These are phyloP conservation scores for Vidua macroura DNA, from an alignment of 2,113 vertebrate genomes.

Conservation along the genomic window DNA sequence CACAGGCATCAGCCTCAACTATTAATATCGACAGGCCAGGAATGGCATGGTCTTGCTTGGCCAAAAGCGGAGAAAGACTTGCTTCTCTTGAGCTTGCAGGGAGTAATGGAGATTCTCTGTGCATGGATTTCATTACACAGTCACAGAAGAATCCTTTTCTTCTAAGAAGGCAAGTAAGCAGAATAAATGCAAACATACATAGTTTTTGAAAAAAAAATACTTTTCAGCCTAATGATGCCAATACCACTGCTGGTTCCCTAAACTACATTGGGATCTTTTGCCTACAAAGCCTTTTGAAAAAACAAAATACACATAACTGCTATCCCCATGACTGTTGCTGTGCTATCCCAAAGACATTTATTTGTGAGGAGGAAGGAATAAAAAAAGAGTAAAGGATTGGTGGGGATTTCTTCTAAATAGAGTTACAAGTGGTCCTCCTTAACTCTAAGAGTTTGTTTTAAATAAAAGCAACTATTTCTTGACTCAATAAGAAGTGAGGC, in stretches of 20 bases:
- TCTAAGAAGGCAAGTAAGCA: neutral
- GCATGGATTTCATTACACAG: neutral
- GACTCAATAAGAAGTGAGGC: neutral
- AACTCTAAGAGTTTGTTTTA: neutral
- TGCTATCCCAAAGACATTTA: neutral
- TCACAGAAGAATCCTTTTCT: neutral
- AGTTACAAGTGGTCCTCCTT: neutral
- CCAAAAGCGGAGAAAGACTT: neutral
- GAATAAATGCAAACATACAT: neutral
- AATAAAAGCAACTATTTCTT: neutral
- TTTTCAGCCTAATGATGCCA: neutral
- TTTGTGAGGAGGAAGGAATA: neutral
- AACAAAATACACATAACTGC: neutral
- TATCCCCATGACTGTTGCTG: neutral
- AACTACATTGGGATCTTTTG: neutral
- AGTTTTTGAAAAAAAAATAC: neutral
- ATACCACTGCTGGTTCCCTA: neutral
- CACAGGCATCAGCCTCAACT: neutral
- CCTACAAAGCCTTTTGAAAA: neutral
- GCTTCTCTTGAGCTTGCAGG: neutral
- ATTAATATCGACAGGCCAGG: neutral
- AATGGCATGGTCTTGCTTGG: rapidly evolving
- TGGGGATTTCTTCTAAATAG: neutral
- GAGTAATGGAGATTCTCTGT: neutral
- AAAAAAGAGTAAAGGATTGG: neutral